These are phyloP conservation scores for Andrena bicolor DNA, from an alignment of 2,888 invertebrate genomes.

Conservation along the genomic window DNA sequence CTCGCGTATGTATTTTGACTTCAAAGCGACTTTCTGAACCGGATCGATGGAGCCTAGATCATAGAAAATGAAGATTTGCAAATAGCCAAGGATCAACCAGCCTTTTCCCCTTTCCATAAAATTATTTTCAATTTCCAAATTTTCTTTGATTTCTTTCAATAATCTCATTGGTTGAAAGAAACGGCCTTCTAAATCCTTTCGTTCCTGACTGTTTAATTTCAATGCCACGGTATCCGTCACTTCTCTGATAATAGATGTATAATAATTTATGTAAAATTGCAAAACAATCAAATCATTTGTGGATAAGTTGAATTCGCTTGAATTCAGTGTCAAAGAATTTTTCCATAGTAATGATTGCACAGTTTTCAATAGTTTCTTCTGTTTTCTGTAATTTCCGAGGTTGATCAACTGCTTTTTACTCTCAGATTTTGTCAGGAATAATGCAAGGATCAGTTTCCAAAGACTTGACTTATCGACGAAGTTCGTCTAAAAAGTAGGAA, in stretches of 20 bases:
- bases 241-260: conserved; percentile 64
- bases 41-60: conserved; percentile 89
- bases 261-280: conserved; percentile 50
- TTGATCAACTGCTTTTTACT: conserved; percentile 37
- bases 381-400: conserved; percentile 38
- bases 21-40: conserved; percentile 91
- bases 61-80: conserved; percentile 77
- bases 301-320: conserved; percentile 23
- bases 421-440: conserved; percentile 69
- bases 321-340: conserved; percentile 38
- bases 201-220: conserved; percentile 1
- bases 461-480: conserved; percentile 68
- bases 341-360: conserved; percentile 37
- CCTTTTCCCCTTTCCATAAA: conserved; percentile 73
- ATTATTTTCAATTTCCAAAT: conserved; percentile 1
- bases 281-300: conserved; percentile 29
- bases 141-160: conserved; percentile 54
- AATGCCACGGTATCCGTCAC: conserved; percentile 18
- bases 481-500: conserved; percentile 39
- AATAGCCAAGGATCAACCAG: conserved; percentile 80
- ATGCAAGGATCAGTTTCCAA: conserved; percentile 70
- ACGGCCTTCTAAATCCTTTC: conserved; percentile 42
- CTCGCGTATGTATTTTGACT: conserved; percentile 89
- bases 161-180: conserved; percentile 58
- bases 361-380: conserved; percentile 24